These are phyloP conservation scores for Acanthurus lineatus DNA, from an alignment of 2,797 vertebrate species.

Conservation along the genomic window DNA sequence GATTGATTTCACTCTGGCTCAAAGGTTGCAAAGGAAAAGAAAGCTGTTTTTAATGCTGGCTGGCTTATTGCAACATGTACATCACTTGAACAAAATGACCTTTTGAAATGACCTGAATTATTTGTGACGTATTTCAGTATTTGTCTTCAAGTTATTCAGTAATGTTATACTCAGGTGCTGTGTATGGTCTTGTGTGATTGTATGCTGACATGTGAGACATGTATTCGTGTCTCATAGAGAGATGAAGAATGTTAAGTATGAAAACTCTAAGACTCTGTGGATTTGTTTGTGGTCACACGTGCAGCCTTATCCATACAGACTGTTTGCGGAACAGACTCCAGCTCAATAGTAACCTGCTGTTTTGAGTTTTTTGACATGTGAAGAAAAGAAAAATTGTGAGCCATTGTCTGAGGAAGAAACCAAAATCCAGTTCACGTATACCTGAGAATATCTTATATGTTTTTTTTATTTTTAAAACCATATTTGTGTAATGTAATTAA, in stretches of 20 bases:
- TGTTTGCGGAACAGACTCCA: conserved; percentile 37
- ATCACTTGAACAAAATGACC: neutral
- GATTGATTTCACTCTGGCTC: neutral
- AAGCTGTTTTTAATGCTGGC: neutral
- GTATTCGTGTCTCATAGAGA: neutral
- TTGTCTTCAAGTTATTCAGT: too few species aligned
- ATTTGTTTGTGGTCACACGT: neutral
- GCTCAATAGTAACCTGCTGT: conserved; percentile 8
- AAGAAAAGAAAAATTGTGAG: neutral
- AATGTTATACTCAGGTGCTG: neutral
- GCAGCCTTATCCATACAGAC: conserved; percentile 1
- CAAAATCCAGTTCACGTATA: neutral
- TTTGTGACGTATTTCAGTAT: neutral
- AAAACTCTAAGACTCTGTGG: neutral
- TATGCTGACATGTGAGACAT: neutral
- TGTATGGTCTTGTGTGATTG: neutral
- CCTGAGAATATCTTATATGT: neutral
- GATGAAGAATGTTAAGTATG: conserved; percentile 9
- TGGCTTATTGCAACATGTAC: neutral
- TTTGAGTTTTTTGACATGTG: neutral
- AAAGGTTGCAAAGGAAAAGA: neutral
- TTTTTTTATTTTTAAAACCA: neutral
- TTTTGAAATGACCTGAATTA: neutral
- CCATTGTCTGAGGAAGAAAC: neutral
- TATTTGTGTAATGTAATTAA: neutral